A percentile compares a stretch with the other conserved stretches of the same genome.
Conservation (phyloP, 2,888 invertebrate species). For the Latrodectus elegans region DNA sequence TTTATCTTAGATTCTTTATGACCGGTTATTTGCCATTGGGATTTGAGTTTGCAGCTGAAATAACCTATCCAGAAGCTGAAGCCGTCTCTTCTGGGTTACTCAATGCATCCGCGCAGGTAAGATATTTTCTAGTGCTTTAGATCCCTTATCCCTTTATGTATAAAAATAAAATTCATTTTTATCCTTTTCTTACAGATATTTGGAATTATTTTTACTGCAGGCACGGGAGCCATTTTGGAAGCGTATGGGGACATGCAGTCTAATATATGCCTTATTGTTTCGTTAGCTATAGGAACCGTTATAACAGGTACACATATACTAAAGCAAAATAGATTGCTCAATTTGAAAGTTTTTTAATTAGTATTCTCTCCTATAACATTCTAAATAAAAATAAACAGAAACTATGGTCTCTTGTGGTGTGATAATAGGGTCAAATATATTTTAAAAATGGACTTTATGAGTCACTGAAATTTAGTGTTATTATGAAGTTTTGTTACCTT, state of each 20-base stretch:
- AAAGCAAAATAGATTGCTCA: too few relatives aligned
- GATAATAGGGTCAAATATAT: too few relatives aligned
- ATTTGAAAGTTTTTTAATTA: too few relatives aligned
- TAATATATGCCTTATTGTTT: slow-evolving; percentile 85
- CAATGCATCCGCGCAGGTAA: slow-evolving; percentile 85
- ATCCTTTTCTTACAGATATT: slow-evolving; percentile 65
- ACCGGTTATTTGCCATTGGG: slow-evolving; percentile 98
- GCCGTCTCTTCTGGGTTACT: slow-evolving; percentile 97
- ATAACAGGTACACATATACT: slow-evolving; percentile 79
- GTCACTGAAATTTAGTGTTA: too few relatives aligned
- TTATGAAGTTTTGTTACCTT: too few relatives aligned
- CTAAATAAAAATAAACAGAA: too few relatives aligned
- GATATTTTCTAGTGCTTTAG: background rate
- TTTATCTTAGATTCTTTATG: slow-evolving; percentile 91
- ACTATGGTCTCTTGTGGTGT: too few relatives aligned
- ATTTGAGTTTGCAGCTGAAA: slow-evolving; percentile 97
- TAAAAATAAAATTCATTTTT: too few relatives aligned
- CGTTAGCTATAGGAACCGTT: slow-evolving; percentile 85
- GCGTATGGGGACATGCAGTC: slow-evolving; percentile 84
- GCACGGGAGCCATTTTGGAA: slow-evolving; percentile 75
- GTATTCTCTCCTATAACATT: too few relatives aligned
- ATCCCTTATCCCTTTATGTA: background rate
- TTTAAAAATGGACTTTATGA: too few relatives aligned
- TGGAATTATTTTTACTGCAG: slow-evolving; percentile 75
- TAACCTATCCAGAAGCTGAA: slow-evolving; percentile 98